Base-by-base conservation (phyloP, 92 coral and sea anemone species). In the Diadumene lineata region DNA sequence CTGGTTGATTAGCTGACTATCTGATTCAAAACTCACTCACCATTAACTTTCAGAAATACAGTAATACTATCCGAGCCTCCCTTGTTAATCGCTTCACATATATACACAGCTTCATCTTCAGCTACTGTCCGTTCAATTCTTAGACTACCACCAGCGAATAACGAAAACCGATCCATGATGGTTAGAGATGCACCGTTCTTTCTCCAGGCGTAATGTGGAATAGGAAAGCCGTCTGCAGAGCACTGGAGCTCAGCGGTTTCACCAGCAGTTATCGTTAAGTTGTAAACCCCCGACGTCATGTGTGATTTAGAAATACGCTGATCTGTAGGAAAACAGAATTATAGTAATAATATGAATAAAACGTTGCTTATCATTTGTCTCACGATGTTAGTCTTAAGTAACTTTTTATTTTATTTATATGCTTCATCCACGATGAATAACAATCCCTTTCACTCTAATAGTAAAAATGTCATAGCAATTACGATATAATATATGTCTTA, bases 151-250 rank as follows among this genome's bases (percentile, higher is more conserved):
- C 97, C 93, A 17, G 89, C 91, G 56, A 81, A 83, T 69, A 86
- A 21, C 29, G 90, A 85, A 60, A 92, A 78, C 18, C 87, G 89
- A 32, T 86, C 84, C 50, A 86, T 85, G 56, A 92, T 74, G 57
- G 79, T 80, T 56, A 92, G 72, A 31, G 73, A 61, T 18, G 44
- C 79, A 32, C 92, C 85, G 64, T 82, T 77, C 44, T 80, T 89
- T 64, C 69, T 86, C 99, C 99, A 96, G 19, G 81, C 75, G 82
- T 88, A 96, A 62, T 89, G 91, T 16, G 96, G 96, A 48, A 69
- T 82, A 43, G 93, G 97, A 68, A 79, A 86, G 10, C 97, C 97
- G 60, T 70, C 84, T 7, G 96, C 97, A 43, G 87, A 43, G 69
- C 99, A 96, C 79, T 96, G 93, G 38, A 96, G 76, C 63, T 74